These are phyloP conservation scores for Calidris pygmaea DNA, from an alignment of 2,113 vertebrate species.

Conservation along the genomic window DNA sequence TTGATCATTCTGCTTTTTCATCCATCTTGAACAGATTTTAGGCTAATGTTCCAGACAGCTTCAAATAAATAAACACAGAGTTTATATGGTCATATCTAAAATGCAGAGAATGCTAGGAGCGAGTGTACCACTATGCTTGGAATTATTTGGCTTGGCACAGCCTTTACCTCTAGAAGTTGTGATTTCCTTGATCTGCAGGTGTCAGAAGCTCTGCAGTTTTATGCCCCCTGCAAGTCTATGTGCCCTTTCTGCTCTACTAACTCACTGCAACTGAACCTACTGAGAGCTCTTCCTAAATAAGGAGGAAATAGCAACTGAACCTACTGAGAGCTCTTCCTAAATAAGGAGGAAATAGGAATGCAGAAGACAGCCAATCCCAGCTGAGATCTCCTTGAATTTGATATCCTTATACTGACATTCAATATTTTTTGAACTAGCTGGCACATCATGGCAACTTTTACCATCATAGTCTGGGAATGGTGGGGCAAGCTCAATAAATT, in stretches of 20 bases:
- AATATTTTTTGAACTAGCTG: not conserved
- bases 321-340: not conserved
- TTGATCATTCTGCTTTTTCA: not conserved
- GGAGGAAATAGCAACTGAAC: not conserved
- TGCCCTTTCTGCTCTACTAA: not conserved
- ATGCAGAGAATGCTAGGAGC: not conserved
- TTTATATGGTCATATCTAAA: not conserved
- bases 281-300: not conserved
- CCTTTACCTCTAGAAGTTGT: not conserved
- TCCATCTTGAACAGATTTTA: not conserved
- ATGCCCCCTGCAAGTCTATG: not conserved
- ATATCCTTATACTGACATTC: not conserved
- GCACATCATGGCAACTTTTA: not conserved
- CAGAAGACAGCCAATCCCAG: not conserved
- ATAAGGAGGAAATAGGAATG: not conserved
- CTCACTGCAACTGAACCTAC: not conserved
- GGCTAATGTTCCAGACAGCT: not conserved
- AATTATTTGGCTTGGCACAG: not conserved
- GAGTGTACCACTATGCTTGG: not conserved
- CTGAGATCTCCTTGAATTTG: not conserved
- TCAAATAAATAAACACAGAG: not conserved
- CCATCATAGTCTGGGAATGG: not conserved
- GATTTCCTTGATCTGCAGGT: not conserved
- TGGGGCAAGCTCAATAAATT: not conserved
- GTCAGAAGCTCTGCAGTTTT: not conserved